Percentiles rank a stretch among this genome's conserved stretches.
Evolutionary conservation across 2,797 vertebrate genomes (phyloP).

Genomic region (Aulostomus chinensis): DNA sequence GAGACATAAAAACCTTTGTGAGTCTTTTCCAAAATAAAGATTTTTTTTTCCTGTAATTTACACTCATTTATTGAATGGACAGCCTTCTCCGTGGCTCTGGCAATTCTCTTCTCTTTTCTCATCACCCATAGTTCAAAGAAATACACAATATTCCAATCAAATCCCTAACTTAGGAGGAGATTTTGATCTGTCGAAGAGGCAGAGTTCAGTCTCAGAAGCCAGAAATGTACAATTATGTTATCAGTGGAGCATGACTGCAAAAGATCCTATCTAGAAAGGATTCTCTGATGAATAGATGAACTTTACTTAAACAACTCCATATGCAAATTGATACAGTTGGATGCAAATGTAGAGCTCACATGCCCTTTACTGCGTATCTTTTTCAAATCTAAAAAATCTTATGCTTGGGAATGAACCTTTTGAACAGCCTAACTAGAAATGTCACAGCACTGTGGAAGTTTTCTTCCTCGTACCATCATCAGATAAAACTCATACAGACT

Average conservation of each 20-base stretch:
- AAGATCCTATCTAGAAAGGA: not conserved
- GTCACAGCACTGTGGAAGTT: too few species aligned
- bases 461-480: too few species aligned
- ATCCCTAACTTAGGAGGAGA: not conserved
- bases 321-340: not conserved
- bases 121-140: not conserved
- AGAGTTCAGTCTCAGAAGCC: not conserved
- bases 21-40: too few species aligned
- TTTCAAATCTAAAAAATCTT: not conserved
- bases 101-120: not conserved
- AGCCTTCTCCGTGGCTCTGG: too few species aligned
- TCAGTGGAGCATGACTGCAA: not conserved
- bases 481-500: too few species aligned
- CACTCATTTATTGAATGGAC: too few species aligned
- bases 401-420: not conserved
- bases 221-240: not conserved
- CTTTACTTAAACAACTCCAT: not conserved
- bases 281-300: too few species aligned
- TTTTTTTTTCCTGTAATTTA: slow-evolving; percentile 21
- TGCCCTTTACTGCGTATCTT: not conserved
- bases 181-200: not conserved
- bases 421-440: too few species aligned
- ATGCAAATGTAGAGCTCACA: not conserved
- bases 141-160: not conserved
- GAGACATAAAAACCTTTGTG: too few species aligned